Evolutionary conservation across 2,797 vertebrate species (phyloP).

Genomic region (Pseudochirops cupreus): DNA sequence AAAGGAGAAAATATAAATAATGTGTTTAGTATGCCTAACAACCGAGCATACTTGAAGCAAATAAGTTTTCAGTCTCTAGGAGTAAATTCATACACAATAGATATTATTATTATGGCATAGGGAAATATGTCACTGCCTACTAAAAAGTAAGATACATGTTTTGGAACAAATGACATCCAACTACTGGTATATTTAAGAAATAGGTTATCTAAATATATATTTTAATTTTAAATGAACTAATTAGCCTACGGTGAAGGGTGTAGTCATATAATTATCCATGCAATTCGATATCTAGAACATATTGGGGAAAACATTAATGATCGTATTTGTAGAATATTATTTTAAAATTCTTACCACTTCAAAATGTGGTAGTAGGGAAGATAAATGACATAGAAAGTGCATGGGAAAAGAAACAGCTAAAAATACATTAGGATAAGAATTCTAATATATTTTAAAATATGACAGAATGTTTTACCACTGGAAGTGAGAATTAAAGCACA

Average conservation of each 20-base stretch:
- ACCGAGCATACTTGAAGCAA: background rate
- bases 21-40: background rate
- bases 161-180: background rate
- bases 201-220: conserved; percentile 14
- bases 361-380: conserved; percentile 50
- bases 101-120: background rate
- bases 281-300: conserved; percentile 24
- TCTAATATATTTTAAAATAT: conserved; percentile 78
- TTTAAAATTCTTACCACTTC: background rate
- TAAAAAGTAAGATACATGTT: background rate
- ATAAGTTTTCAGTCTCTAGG: background rate
- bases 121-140: background rate
- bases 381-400: conserved; percentile 46
- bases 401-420: conserved; percentile 74
- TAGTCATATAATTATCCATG: conserved; percentile 12
- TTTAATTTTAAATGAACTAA: conserved; percentile 51
- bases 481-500: conserved; percentile 85
- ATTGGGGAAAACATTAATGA: conserved; percentile 40
- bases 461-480: conserved; percentile 85
- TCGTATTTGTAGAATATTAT: conserved; percentile 39
- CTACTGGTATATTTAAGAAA: conserved; percentile 21
- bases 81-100: conserved; percentile 38
- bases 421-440: conserved; percentile 69
- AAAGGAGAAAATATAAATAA: conserved; percentile 1
- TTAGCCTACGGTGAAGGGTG: background rate